phyloP scores from a whole-genome alignment of 2,113 vertebrate species.

The Vicugna pacos region DNA sequence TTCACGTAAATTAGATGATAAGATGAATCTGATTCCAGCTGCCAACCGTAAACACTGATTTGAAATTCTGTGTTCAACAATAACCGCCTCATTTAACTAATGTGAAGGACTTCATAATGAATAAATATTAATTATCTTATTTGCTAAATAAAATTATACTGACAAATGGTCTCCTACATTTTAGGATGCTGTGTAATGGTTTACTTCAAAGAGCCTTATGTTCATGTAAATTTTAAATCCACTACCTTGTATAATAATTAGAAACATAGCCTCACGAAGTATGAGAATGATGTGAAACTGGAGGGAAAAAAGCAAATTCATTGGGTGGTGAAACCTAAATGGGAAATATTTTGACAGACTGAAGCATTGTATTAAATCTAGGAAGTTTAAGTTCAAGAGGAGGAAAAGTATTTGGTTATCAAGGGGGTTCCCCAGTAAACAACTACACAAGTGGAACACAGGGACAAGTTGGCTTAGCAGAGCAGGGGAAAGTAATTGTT shows the following conservation, averaged over 20 bases:
- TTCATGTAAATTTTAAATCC: slow-evolving; percentile 41
- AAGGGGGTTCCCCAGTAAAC: neutral
- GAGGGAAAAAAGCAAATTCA: neutral
- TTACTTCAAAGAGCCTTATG: neutral
- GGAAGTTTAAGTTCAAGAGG: neutral
- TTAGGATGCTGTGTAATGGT: neutral
- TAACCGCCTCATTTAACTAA: slow-evolving; percentile 49
- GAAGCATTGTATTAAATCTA: neutral
- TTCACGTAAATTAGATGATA: slow-evolving; percentile 19
- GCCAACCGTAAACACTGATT: slow-evolving; percentile 37
- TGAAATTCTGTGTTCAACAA: slow-evolving; percentile 59
- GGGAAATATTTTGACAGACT: neutral
- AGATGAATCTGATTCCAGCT: slow-evolving; percentile 39
- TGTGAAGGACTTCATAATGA: slow-evolving; percentile 38
- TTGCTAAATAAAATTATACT: slow-evolving; percentile 44
- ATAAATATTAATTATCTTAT: slow-evolving; percentile 58
- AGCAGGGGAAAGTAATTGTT: slow-evolving; percentile 47
- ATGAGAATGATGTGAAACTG: neutral
- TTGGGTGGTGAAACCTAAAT: neutral
- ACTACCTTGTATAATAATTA: slow-evolving; percentile 30
- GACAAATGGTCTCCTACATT: slow-evolving; percentile 11
- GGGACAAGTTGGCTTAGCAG: neutral
- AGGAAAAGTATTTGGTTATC: neutral
- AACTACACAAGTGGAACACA: neutral
- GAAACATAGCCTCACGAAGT: neutral